Evolutionary conservation across 2,113 vertebrate genomes (phyloP), one percentile per base, ranked within the genome.

Genomic region (Limanda limanda): DNA sequence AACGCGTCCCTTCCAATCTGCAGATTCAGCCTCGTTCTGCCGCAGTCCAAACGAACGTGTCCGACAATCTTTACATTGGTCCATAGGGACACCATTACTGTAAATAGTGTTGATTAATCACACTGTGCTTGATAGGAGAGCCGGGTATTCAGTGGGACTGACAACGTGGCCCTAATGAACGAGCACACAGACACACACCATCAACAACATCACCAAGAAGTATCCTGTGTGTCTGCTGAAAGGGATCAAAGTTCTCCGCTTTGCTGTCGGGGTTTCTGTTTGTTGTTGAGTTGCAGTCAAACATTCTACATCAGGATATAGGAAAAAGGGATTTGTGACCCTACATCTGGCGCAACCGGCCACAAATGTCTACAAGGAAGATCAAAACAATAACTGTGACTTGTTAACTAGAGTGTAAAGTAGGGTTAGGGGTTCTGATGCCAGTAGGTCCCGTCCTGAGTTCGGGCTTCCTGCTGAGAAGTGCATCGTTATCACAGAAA

Each of bases 1-100:
- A 20, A 40, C 12, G 18, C 70, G 82, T 77, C 74, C 62, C 82
- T 80, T 83, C 75, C 76, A 85, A 81, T 89, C 77, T 47, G 69
- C 70, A 71, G 65, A 62, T 27, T 79, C 56, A 23, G 51, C 45
- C 5, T 15, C 3, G 81, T 31, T 79, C 56, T 31, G 51, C 40
- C 10, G 12, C 11, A 82, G 80, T 24, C 0, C 74, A 85, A 69
- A 76, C 60, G 35, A 42, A 12, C 12, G 31, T 31, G 31, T 69
- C 18, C 7, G 13, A 59, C 67, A 59, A 45, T 68, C 59, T 58
- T 63, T 71, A 79, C 66, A 76, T 66, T 51, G 79, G 86, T 86
- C 69, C 64, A 76, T 74, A 82, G 64, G 24, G 35, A 65, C 17
- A 40, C 23, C 27, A 54, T 67, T 79, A 37, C 58, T 63, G 59